A percentile compares a stretch with the other conserved stretches of the same genome.
Conservation (phyloP, 2,113 vertebrate species). For the Tenebrosternarchus preto region DNA sequence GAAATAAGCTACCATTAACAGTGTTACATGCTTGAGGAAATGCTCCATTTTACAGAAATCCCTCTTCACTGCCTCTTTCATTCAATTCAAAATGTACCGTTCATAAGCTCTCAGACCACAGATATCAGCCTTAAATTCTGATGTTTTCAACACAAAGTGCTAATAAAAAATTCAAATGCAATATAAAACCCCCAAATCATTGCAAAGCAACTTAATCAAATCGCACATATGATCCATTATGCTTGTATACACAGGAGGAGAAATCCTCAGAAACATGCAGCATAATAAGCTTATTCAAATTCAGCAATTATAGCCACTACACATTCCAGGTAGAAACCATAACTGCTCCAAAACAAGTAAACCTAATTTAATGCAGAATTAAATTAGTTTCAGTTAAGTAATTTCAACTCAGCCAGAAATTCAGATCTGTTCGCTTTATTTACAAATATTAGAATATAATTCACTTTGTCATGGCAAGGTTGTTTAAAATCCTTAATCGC, state of each 20-base stretch:
- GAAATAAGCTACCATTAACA: too few species aligned
- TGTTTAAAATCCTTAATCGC: constrained; percentile 47
- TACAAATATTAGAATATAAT: constrained; percentile 70
- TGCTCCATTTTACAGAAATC: too few species aligned
- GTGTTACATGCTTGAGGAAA: too few species aligned
- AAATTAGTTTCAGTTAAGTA: not conserved
- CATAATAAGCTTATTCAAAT: constrained; percentile 7
- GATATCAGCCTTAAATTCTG: too few species aligned
- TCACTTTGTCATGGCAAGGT: constrained; percentile 54
- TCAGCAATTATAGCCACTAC: not conserved
- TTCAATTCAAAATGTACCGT: too few species aligned
- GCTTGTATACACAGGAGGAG: not conserved
- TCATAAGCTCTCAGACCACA: too few species aligned
- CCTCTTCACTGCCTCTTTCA: too few species aligned
- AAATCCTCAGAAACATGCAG: not conserved
- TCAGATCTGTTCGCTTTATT: constrained; percentile 73
- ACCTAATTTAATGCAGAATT: not conserved
- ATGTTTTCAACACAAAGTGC: too few species aligned
- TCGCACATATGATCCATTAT: constrained; percentile 7
- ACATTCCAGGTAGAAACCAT: not conserved
- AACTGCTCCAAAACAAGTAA: not conserved
- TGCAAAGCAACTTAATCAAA: not conserved
- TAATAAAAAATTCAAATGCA: too few species aligned
- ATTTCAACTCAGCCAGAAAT: constrained; percentile 23
- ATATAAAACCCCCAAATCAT: too few species aligned